Evolutionary conservation across 2,113 vertebrate species (phyloP), one percentile per base, ranked within the genome.

Genomic region (Amphiprion ocellaris): DNA sequence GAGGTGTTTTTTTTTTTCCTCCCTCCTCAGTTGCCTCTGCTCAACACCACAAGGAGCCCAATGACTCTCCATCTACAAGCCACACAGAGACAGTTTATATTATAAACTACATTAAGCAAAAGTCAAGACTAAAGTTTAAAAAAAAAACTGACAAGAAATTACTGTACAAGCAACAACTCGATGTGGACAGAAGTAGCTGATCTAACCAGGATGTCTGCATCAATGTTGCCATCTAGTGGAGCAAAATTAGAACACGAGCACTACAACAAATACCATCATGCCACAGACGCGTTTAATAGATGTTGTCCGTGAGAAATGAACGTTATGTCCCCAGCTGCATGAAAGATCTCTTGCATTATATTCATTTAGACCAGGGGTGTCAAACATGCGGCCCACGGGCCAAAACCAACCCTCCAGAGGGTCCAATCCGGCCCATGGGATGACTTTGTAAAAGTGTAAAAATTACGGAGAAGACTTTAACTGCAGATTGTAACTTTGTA

Each of bases 171-270:
- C 41, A 44, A 44, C 8, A 2, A 12, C 41, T 15, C 12, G 15
- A 12, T 50, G n/a, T n/a, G 15, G 16, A 21, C 49, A 50, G 16
- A 50, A 4, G 19, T 15, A 59, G 33, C 24, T 0, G 10, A 50
- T 52, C 11, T 41, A 0, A 55, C 21, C 4, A 10, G 23, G 21
- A 71, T 73, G 12, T 68, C 17, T 85, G 63, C 10, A 52, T 28
- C 23, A 81, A 79, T 73, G 79, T 28, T 59, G 79, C 78, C 91
- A 87, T 78, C 91, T 90, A 85, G 81, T 80, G 91, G 86, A 65
- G 4, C 41, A 24, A 56, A 33, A 14, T 2, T 4, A 30, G 9
- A 79, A 23, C 24, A 53, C 39, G 63, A 1, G 24, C 26, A 19
- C 6, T 16, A 2, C 14, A 53, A 10, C 11, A 62, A 16, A 61